A percentile compares a stretch with the other conserved stretches of the same genome.
Evolutionary conservation across 2,797 vertebrate species (phyloP).

Genomic region (Acestrorhynchus altus): DNA sequence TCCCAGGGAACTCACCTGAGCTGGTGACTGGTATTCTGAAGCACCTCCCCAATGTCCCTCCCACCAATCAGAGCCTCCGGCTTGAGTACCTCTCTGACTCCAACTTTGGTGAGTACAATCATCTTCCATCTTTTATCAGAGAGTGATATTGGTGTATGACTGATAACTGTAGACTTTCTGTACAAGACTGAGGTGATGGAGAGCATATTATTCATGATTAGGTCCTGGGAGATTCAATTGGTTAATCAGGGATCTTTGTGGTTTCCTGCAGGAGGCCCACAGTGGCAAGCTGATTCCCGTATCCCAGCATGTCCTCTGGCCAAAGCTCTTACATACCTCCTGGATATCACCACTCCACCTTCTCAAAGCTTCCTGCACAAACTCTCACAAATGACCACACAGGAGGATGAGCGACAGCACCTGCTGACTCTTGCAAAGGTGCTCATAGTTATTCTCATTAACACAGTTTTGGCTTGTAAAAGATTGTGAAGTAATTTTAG

Average conservation of each 20-base stretch:
- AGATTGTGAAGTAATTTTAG: no score
- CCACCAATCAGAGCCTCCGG: constrained; percentile 71
- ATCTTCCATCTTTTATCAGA: not conserved
- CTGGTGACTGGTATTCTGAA: constrained; percentile 78
- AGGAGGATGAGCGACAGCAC: constrained; percentile 67
- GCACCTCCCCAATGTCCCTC: constrained; percentile 73
- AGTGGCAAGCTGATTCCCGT: constrained; percentile 75
- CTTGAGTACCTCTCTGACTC: constrained; percentile 73
- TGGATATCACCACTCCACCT: constrained; percentile 85
- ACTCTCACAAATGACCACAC: constrained; percentile 75
- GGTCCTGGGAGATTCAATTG: not conserved
- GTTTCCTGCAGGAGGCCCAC: constrained; percentile 25
- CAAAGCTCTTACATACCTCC: constrained; percentile 81
- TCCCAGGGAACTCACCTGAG: constrained; percentile 77
- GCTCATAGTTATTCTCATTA: constrained; percentile 1
- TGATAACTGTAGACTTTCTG: not conserved
- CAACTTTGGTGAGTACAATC: constrained; percentile 50
- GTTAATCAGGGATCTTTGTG: not conserved
- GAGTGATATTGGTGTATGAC: not conserved
- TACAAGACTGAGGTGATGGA: not conserved
- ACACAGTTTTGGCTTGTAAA: no score
- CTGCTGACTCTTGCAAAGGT: constrained; percentile 78
- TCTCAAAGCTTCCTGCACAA: constrained; percentile 81
- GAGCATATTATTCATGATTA: not conserved
- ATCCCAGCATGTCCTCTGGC: constrained; percentile 81